Evolutionary conservation across 2,113 vertebrate species (phyloP).

Genomic region (rabbit (Oryctolagus cuniculus)): DNA sequence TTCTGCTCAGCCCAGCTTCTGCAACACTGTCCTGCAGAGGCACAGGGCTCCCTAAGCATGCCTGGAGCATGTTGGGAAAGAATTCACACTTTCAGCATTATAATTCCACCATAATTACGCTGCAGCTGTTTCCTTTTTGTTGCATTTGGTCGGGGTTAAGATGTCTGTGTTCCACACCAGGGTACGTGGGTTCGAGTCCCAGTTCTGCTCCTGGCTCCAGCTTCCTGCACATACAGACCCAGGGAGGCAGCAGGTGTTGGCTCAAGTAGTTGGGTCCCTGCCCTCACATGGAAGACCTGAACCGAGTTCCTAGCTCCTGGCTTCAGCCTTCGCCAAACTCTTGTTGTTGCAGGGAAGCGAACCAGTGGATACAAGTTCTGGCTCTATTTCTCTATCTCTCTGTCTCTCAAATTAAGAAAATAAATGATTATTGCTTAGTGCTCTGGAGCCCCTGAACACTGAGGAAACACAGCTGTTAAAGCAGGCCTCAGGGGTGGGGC

Average conservation of each 20-base stretch:
- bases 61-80: background rate
- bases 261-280: too few relatives aligned
- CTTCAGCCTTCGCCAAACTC: background rate
- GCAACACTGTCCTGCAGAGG: background rate
- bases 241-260: too few relatives aligned
- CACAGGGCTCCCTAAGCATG: rapidly evolving
- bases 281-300: too few relatives aligned
- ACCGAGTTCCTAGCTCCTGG: background rate
- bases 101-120: background rate
- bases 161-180: too few relatives aligned
- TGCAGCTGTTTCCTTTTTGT: background rate
- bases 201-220: too few relatives aligned
- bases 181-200: too few relatives aligned
- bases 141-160: background rate
- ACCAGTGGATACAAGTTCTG: too few relatives aligned
- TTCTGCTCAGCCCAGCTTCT: background rate
- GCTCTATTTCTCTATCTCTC: too few relatives aligned
- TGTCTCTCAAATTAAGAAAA: too few relatives aligned
- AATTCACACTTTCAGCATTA: background rate
- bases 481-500: background rate
- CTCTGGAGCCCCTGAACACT: background rate
- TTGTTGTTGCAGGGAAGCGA: too few relatives aligned
- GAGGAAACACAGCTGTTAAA: background rate
- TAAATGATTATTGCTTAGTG: background rate
- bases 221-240: too few relatives aligned